Percentiles rank a stretch among this genome's conserved stretches.
These are phyloP conservation scores for Rallus crepitans DNA, from an alignment of 2,797 vertebrate species.

Conservation along the genomic window DNA sequence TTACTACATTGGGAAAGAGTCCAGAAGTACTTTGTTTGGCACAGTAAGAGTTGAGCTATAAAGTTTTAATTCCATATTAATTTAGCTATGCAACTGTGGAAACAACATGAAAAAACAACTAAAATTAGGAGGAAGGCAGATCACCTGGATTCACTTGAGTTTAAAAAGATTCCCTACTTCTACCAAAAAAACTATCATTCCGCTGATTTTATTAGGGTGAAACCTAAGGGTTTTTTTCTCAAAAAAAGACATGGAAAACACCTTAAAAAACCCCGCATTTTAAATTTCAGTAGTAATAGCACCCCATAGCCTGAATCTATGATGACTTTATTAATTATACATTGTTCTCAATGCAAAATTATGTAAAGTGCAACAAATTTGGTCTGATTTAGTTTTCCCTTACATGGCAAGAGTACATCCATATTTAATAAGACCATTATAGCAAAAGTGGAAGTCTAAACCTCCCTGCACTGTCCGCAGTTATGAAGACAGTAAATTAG, in stretches of 20 bases:
- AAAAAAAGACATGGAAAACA: not conserved
- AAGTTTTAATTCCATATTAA: constrained; percentile 57
- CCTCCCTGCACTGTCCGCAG: constrained; percentile 2
- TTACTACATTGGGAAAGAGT: constrained; percentile 19
- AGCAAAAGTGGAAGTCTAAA: constrained; percentile 49
- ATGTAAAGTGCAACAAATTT: constrained; percentile 69
- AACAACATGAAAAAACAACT: not conserved
- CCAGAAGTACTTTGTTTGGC: not conserved
- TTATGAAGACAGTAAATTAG: constrained; percentile 68
- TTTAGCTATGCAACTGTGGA: constrained; percentile 17
- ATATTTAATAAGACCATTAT: constrained; percentile 58
- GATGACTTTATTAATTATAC: constrained; percentile 69
- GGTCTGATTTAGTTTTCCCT: constrained; percentile 54
- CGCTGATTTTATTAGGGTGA: not conserved
- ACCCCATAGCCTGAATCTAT: constrained; percentile 24
- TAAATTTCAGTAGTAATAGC: not conserved
- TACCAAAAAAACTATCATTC: not conserved
- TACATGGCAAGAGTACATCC: constrained; percentile 40
- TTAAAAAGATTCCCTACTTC: not conserved
- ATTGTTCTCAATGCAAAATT: constrained; percentile 67
- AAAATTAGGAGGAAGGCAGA: not conserved
- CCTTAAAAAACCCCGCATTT: not conserved
- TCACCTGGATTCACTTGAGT: not conserved
- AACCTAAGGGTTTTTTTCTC: not conserved
- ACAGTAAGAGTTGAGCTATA: constrained; percentile 50